Evolutionary conservation across 2,888 invertebrate species (phyloP), one percentile per base, ranked within the genome.

Genomic region (Andrena chrysosceles): DNA sequence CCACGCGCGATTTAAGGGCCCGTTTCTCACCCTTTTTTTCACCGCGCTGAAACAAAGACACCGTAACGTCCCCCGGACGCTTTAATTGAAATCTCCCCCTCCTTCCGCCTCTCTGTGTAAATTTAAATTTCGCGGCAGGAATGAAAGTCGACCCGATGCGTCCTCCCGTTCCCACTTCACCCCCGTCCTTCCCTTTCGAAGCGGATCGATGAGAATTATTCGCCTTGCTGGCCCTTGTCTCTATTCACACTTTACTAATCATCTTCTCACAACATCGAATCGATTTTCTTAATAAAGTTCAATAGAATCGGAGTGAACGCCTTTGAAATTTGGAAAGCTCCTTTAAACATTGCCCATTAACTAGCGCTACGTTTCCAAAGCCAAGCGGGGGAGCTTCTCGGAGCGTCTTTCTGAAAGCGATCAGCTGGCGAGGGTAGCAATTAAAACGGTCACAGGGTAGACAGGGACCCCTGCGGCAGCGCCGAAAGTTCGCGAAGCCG

Each of bases 1-100:
- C 49, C 35, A 60, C 67, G 56, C 49, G 67, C 67, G 74, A 72
- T 81, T 81, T 72, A 80, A 68, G 81, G 67, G 49, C 80, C 62
- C 71, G 80, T 80, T 80, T 71, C 71, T 79, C 81, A 68, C 80
- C 80, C 77, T 62, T 20, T 35, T 8, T 42, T 42, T 23, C 52
- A 31, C 52, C 54, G 56, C 64, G 56, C 63, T 72, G 56, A 79
- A 80, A 80, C 71, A 80, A 64, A 79, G 80, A 70, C 49, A 48
- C 63, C 20, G 64, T 4, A 56, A n/a, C 54, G 54, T 23, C 8
- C 63, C 16, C 35, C 69, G 77, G 66, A 77, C 52, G 66, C 49
- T 78, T 70, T 70, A 70, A 70, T 70, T 60, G 70, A 70, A 70
- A 70, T 31, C 74, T 49, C 1, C 23, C 49, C 52, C 35, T 10